Conservation (phyloP, 2,113 vertebrate genomes). For the Rhynchomys soricoides region DNA sequence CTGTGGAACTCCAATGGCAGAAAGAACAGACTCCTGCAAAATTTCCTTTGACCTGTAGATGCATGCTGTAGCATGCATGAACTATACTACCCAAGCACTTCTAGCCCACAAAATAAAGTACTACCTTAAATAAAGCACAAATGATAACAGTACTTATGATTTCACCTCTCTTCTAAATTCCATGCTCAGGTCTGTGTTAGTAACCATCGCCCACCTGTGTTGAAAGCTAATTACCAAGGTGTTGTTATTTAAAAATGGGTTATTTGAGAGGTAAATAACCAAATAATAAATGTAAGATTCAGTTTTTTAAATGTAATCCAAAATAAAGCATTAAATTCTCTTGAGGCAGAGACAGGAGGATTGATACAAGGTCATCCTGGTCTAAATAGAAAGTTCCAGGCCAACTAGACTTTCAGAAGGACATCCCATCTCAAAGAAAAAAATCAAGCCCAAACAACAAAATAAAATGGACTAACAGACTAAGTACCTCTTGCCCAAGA, state of each 20-base stretch:
- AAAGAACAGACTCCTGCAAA: neutral
- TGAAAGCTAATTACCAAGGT: neutral
- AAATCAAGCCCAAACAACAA: neutral
- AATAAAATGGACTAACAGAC: neutral
- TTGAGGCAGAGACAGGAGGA: neutral
- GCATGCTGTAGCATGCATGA: neutral
- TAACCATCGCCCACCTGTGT: neutral
- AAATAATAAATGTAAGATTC: neutral
- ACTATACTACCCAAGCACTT: neutral
- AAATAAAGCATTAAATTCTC: neutral
- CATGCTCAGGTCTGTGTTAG: neutral
- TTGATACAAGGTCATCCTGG: neutral
- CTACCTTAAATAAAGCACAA: neutral
- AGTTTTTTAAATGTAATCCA: neutral
- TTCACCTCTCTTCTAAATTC: constrained; percentile 32
- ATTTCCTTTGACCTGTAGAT: neutral
- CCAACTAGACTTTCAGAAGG: neutral
- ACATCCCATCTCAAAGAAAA: neutral
- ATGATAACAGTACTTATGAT: neutral
- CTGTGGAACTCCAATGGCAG: neutral
- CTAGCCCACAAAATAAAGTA: neutral
- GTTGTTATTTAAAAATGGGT: neutral
- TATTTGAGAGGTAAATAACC: neutral
- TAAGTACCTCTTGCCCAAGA: neutral
- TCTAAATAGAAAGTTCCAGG: neutral